phyloP scores from a whole-genome alignment of 2,113 vertebrate species.

The Daboia siamensis region DNA sequence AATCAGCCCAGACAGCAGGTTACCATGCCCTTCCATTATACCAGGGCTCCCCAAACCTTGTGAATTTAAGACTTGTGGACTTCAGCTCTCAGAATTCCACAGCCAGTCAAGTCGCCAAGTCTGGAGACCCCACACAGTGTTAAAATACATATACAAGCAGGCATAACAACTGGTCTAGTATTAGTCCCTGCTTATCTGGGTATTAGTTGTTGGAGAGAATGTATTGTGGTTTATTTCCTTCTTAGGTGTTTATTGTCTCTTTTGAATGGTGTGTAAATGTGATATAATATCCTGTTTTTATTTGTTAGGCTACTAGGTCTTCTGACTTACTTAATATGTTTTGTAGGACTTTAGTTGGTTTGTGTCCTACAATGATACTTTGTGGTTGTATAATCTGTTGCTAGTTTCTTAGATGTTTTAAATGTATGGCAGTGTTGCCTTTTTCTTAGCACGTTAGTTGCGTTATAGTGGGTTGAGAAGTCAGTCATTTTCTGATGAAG shows the following conservation, averaged over 20 bases:
- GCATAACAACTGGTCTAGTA: background rate
- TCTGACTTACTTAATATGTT: background rate
- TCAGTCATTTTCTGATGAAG: background rate
- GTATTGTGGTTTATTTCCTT: background rate
- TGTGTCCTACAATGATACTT: background rate
- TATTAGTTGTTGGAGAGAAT: background rate
- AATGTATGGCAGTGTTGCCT: background rate
- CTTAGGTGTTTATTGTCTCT: background rate
- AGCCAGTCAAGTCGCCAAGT: background rate
- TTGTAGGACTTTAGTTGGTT: background rate
- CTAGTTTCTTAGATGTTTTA: too few species aligned
- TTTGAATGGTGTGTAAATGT: background rate
- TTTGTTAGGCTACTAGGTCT: background rate
- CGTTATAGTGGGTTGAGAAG: background rate
- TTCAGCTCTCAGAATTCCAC: background rate
- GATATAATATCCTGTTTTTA: background rate
- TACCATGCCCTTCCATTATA: background rate
- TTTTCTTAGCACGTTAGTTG: background rate
- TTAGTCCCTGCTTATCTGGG: background rate
- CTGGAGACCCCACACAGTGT: background rate
- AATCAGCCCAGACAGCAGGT: background rate
- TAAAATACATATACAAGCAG: background rate
- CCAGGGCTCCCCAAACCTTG: background rate
- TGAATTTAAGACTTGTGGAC: background rate
- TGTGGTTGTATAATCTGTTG: too few species aligned